A percentile compares a stretch with the other conserved stretches of the same genome.
These are phyloP conservation scores for Lethrus apterus DNA, from an alignment of 1,140 invertebrate species.

Conservation along the genomic window DNA sequence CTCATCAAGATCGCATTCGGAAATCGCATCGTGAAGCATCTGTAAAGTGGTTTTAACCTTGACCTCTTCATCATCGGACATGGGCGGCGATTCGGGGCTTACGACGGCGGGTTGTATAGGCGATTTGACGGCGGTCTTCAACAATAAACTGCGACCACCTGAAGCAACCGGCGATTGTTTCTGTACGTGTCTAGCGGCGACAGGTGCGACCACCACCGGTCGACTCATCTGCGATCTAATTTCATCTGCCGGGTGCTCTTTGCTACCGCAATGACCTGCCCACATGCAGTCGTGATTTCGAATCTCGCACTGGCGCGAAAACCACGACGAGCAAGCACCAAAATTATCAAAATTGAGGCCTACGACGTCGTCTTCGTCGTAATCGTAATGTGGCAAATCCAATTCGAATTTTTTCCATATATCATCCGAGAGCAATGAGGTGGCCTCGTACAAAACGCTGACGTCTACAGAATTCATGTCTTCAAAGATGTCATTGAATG, in stretches of 20 bases:
- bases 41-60: conserved; percentile 24
- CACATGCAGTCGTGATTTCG: conserved; percentile 62
- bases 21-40: conserved; percentile 28
- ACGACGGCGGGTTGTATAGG: conserved; percentile 22
- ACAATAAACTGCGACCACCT: conserved; percentile 26
- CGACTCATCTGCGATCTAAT: conserved; percentile 16
- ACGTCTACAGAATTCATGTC: conserved; percentile 7
- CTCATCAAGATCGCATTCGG: conserved; percentile 27
- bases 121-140: conserved; percentile 32
- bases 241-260: conserved; percentile 40
- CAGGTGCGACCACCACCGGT: background rate
- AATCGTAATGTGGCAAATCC: conserved; percentile 16
- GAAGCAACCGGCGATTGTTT: conserved; percentile 15
- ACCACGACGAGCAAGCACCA: background rate
- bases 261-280: conserved; percentile 51
- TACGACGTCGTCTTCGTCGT: conserved; percentile 12
- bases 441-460: conserved; percentile 2
- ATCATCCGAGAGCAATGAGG: conserved; percentile 28
- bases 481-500: conserved; percentile 5
- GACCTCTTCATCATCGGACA: conserved; percentile 36
- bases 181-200: conserved; percentile 18
- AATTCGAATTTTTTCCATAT: conserved; percentile 37
- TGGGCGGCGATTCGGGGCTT: conserved; percentile 44
- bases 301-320: conserved; percentile 32
- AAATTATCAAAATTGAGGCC: background rate